Evolutionary conservation across 2,113 vertebrate species (phyloP), one percentile per base, ranked within the genome.

Genomic region (Zosterops borbonicus): DNA sequence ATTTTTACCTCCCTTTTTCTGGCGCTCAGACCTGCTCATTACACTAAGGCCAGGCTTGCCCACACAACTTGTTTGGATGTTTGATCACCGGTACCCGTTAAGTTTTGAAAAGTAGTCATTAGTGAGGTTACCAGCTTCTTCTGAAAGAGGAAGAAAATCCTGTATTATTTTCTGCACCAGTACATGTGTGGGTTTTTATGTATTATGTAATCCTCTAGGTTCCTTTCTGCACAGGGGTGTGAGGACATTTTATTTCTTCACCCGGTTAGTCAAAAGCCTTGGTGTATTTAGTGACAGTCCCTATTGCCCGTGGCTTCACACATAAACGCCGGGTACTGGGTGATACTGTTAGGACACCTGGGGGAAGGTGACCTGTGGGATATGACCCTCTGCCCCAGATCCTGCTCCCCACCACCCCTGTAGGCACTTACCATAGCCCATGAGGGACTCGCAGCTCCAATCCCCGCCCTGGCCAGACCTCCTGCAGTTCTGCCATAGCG

Each of bases 401-500:
- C 5, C 63, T 35, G 55, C 39, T 77, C 50, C 85, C 86, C 13
- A 0, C 27, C 80, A 9, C 52, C 86, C 35, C 33, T 6, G 47
- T 3, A 9, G 53, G 28, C 1, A 2, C 97, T 97, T 97, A 97
- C 97, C 97, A 17, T 91, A 97, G 55, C 11, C 14, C 96, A 96
- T 95, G 59, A 97, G 97, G 60, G 95, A 96, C 49, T 37, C 81
- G 58, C 96, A 96, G 67, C 0, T 76, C 94, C 94, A 96, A 2
- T 82, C 29, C 22, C 69, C 92, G 4, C 73, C 95, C 62, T 44
- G 41, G 2, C 3, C 10, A 12, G 35, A 1, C 50, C 71, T 80
- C n/a, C 14, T 83, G 83, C 95, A 97, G 78, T 83, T 91, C 53
- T 86, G 31, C 97, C 97, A 97, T 59, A 97, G 80, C 4, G 97